Evolutionary conservation across 2,797 vertebrate species (phyloP).

Genomic region (Peromyscus nudipes): DNA sequence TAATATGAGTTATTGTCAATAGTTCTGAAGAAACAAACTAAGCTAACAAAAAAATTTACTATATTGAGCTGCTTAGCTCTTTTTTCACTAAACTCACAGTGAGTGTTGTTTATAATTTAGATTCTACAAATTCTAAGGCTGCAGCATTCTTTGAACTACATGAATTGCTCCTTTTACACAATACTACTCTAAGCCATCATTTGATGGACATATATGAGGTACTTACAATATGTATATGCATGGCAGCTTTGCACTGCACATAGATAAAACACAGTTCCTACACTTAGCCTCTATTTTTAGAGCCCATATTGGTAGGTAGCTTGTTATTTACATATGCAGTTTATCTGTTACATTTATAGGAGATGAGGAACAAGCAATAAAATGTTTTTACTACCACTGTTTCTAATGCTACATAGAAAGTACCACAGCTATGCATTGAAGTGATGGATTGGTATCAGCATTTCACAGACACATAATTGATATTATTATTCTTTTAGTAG

Average conservation of each 20-base stretch:
- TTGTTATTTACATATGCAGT: conserved; percentile 47
- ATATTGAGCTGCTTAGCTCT: background rate
- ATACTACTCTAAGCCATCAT: conserved; percentile 10
- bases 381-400: conserved; percentile 15
- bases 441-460: background rate
- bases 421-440: background rate
- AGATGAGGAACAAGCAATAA: background rate
- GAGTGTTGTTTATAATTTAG: conserved; percentile 17
- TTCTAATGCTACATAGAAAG: conserved; percentile 32
- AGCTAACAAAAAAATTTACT: conserved; percentile 44
- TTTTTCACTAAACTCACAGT: conserved; percentile 48
- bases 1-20: conserved; percentile 61
- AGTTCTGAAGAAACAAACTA: conserved; percentile 57
- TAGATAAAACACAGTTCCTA: conserved; percentile 53
- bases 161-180: conserved; percentile 58
- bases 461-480: conserved; percentile 30
- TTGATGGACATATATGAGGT: conserved; percentile 48
- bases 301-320: conserved; percentile 36
- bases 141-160: background rate
- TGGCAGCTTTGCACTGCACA: background rate
- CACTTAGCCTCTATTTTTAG: conserved; percentile 60
- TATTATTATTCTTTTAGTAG: background rate
- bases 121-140: conserved; percentile 30
- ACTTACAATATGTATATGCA: background rate
- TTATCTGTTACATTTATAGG: conserved; percentile 24